A percentile compares a stretch with the other conserved stretches of the same genome.
Evolutionary conservation across 2,113 vertebrate species (phyloP).

Genomic region (Triplophysa rosa): DNA sequence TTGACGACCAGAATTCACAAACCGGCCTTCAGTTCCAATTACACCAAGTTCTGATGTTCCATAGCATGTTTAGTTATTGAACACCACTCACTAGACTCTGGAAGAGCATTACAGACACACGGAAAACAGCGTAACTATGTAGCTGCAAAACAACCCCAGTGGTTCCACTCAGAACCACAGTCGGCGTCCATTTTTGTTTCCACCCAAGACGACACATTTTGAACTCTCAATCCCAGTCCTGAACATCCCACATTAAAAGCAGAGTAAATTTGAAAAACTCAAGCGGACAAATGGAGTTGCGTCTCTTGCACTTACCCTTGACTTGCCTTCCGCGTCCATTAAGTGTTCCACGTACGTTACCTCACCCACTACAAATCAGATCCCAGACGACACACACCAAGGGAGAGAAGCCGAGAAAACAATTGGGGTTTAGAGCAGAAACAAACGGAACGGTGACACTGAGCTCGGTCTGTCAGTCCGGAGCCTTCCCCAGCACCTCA

Average conservation of each 20-base stretch:
- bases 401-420: conserved; percentile 99
- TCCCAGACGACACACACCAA: conserved; percentile 99
- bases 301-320: conserved; percentile 99
- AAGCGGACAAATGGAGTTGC: conserved; percentile 77
- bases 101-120: conserved; percentile 62
- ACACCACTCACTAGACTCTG: conserved; percentile 61
- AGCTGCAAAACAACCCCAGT: conserved; percentile 61
- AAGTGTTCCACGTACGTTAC: conserved; percentile 99
- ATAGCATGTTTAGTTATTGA: conserved; percentile 37
- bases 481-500: conserved; percentile 86
- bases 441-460: conserved; percentile 88
- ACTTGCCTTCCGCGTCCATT: conserved; percentile 99
- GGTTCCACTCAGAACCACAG: conserved; percentile 67
- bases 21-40: conserved; percentile 33
- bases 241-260: conserved; percentile 68
- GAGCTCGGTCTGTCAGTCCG: conserved; percentile 91
- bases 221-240: conserved; percentile 62
- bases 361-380: conserved; percentile 99
- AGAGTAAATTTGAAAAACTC: conserved; percentile 64
- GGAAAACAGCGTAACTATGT: conserved; percentile 65
- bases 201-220: conserved; percentile 61
- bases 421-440: conserved; percentile 99
- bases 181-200: conserved; percentile 60
- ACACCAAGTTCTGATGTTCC: conserved; percentile 25
- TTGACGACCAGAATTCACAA: conserved; percentile 34